Evolutionary conservation across 1,140 invertebrate genomes (phyloP).

Genomic region (Drosophila tani): DNA sequence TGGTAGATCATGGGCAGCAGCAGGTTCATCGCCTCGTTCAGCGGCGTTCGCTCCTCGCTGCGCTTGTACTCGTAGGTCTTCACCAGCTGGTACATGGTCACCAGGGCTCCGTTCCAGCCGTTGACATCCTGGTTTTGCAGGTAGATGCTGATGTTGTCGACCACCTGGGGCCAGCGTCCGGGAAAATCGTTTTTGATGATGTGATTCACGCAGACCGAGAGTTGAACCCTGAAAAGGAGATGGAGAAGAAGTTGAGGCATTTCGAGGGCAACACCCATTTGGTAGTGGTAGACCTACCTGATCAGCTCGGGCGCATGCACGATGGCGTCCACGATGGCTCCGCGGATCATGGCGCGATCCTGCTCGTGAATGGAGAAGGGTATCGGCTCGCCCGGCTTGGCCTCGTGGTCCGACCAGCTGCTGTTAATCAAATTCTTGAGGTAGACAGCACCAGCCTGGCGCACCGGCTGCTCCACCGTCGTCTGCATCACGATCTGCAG

Average conservation of each 20-base stretch:
- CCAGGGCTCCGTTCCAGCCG: slow-evolving; percentile 95
- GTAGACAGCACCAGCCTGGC: slow-evolving; percentile 98
- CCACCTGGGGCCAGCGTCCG: slow-evolving; percentile 96
- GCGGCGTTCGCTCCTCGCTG: slow-evolving; percentile 93
- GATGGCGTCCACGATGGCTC: slow-evolving; percentile 97
- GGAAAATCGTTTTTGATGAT: slow-evolving; percentile 99
- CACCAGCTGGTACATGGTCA: slow-evolving; percentile 97
- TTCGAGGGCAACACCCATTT: neutral
- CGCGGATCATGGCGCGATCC: slow-evolving; percentile 96
- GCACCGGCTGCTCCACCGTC: slow-evolving; percentile 95
- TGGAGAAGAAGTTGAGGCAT: neutral
- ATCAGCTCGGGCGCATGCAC: slow-evolving; percentile 96
- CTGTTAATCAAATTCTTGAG: slow-evolving; percentile 97
- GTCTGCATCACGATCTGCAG: slow-evolving; percentile 96
- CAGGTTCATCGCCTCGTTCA: slow-evolving; percentile 97
- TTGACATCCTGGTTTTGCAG: slow-evolving; percentile 90
- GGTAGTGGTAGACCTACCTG: slow-evolving; percentile 85
- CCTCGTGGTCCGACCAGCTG: slow-evolving; percentile 95
- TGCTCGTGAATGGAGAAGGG: slow-evolving; percentile 98
- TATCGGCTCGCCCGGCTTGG: slow-evolving; percentile 89
- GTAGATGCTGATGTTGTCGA: slow-evolving; percentile 94
- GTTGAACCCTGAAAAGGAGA: slow-evolving; percentile 89
- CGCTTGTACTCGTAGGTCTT: slow-evolving; percentile 99
- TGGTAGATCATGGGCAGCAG: slow-evolving; percentile 96
- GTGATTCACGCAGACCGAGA: slow-evolving; percentile 95